Evolutionary conservation across 1,140 invertebrate genomes (phyloP).

Genomic region (Eufriesea mexicana): DNA sequence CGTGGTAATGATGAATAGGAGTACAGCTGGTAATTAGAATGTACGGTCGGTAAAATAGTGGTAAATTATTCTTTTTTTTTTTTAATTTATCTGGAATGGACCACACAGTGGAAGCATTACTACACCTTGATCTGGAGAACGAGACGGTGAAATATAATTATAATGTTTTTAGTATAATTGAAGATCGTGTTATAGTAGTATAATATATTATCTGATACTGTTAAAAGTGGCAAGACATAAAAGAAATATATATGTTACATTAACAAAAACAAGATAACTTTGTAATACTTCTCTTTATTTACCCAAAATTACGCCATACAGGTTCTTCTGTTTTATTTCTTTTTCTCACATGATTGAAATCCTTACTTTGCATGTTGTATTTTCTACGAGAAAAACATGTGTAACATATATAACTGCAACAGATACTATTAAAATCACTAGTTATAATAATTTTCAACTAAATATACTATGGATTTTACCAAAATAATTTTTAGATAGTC

Average conservation of each 20-base stretch:
- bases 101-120: too few species aligned
- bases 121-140: too few species aligned
- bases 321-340: not conserved
- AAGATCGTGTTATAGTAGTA: too few species aligned
- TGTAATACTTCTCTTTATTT: constrained; percentile 41
- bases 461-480: constrained; percentile 11
- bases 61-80: too few species aligned
- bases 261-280: not conserved
- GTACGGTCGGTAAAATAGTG: too few species aligned
- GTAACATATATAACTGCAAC: constrained; percentile 7
- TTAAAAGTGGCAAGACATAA: not conserved
- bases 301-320: constrained; percentile 38
- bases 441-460: constrained; percentile 34
- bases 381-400: constrained; percentile 1
- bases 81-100: too few species aligned
- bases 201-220: not conserved
- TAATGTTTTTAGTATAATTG: too few species aligned
- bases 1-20: too few species aligned
- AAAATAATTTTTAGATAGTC: constrained; percentile 17
- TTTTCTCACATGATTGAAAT: not conserved
- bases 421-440: constrained; percentile 15
- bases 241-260: not conserved
- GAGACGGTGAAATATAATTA: too few species aligned
- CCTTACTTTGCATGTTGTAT: constrained; percentile 3
- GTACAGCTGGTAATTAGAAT: too few species aligned